Base-by-base conservation (phyloP, 2,888 invertebrate species). In the Halictus ligatus region DNA sequence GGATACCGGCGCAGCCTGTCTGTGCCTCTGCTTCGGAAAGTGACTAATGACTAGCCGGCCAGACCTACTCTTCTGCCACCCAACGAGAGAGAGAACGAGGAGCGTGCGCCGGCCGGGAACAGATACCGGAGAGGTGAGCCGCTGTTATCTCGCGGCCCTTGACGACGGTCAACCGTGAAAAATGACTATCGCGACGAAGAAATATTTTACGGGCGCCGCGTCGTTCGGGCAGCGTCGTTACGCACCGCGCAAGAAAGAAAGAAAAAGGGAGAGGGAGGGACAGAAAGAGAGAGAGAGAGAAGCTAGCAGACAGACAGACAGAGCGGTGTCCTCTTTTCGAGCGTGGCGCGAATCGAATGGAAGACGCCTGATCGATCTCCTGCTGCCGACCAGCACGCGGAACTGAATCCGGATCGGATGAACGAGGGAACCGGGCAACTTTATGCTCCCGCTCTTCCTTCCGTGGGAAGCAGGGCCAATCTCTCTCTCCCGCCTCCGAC, bases 11-110 rank as follows among this genome's bases (percentile, higher is more conserved):
- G 91, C 93, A 92, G 94, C 93, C 93, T 93, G 93, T 94, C 94
- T 94, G 94, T 94, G 94, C 94, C 94, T 94, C 94, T 94, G 95
- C 94, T 95, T 95, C 94, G 95, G 95, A 95, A 95, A 95, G 95
- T 95, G 95, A 95, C 95, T 95, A 95, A 95, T 95, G 95, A 95
- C 95, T 94, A 94, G 92, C 91, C 91, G 92, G 91, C 90, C 91
- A 90, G 91, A 91, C 91, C 90, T 93, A 93, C 93, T 93, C 93
- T 91, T 92, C 93, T 91, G 89, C 94, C 93, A 94, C 94, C 94
- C 89, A 94, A 88, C 92, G 91, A 91, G 93, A 85, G 93, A 92
- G 91, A 88, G 91, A 91, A 81, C 84, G 82, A 89, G 83, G 77
- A 84, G 75, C 79, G 86, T 69, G 69, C 81, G 78, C 81, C 85